These are phyloP conservation scores for Dendrophyllia cribrosa DNA, from an alignment of 64 coral and sea anemone genomes.

Conservation along the genomic window DNA sequence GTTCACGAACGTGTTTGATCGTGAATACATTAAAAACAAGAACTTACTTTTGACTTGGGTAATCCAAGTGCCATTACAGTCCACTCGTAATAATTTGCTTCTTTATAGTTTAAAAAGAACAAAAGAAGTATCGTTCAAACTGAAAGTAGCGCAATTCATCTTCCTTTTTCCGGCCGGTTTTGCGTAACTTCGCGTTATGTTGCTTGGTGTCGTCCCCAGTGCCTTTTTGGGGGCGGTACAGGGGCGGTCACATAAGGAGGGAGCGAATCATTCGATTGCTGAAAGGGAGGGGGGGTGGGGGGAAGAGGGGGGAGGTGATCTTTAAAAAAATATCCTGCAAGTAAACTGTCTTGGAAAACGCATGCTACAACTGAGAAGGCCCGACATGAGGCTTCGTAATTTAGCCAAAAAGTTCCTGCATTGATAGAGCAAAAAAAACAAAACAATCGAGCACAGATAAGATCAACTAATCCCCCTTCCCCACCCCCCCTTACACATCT, in stretches of 20 bases:
- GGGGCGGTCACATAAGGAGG: not conserved
- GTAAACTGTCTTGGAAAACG: no score
- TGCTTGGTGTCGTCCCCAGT: not conserved
- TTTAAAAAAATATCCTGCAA: no score
- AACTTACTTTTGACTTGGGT: constrained; percentile 54
- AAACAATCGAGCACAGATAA: no score
- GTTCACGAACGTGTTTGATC: not conserved
- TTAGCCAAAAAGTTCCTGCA: no score
- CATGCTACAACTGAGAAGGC: no score
- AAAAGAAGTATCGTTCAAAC: not conserved
- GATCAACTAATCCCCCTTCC: no score
- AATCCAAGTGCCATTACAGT: not conserved
- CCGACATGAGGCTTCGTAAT: no score
- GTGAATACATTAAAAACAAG: not conserved
- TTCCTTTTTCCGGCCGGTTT: not conserved
- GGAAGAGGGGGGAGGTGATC: no score
- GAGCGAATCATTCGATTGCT: no score
- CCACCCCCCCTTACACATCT: no score
- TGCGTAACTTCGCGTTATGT: not conserved
- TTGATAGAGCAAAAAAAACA: no score
- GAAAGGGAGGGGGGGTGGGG: no score
- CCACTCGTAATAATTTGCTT: not conserved
- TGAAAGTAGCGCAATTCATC: not conserved
- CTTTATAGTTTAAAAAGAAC: not conserved
- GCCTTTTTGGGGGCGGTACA: not conserved